Conservation (phyloP, 2,113 vertebrate species). For the Dinomys branickii region DNA sequence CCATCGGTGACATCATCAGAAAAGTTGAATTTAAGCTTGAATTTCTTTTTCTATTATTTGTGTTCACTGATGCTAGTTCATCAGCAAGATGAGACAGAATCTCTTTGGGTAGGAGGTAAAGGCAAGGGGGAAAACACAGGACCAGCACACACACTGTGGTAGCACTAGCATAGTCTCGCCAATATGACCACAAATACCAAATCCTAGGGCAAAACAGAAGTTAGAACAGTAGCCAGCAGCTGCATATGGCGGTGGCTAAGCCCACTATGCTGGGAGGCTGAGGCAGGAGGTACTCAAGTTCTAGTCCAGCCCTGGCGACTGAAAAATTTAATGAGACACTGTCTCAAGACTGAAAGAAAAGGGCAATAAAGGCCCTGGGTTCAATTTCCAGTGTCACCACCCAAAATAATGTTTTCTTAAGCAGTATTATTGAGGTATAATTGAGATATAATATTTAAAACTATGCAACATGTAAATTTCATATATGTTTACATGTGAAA, state of each 20-base stretch:
- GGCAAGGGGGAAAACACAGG: neutral
- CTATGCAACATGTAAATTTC: neutral
- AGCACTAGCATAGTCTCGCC: fast-evolving
- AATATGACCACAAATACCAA: neutral
- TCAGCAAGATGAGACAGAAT: neutral
- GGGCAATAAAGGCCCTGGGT: neutral
- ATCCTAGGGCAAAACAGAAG: neutral
- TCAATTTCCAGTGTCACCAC: neutral
- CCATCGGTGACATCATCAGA: neutral
- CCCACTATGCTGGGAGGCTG: neutral
- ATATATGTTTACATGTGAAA: neutral
- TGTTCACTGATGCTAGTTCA: neutral
- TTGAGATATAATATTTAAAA: neutral
- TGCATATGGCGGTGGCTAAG: neutral
- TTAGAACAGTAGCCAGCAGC: neutral
- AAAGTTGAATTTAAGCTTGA: neutral
- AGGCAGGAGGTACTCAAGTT: neutral
- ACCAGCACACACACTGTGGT: neutral
- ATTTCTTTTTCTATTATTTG: neutral
- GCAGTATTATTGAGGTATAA: neutral
- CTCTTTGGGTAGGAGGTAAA: neutral
- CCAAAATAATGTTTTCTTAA: neutral
- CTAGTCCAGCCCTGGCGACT: neutral
- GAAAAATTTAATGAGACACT: neutral
- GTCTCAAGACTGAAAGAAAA: neutral